Conservation (phyloP, 2,888 invertebrate species). For the Biston stratarius region DNA sequence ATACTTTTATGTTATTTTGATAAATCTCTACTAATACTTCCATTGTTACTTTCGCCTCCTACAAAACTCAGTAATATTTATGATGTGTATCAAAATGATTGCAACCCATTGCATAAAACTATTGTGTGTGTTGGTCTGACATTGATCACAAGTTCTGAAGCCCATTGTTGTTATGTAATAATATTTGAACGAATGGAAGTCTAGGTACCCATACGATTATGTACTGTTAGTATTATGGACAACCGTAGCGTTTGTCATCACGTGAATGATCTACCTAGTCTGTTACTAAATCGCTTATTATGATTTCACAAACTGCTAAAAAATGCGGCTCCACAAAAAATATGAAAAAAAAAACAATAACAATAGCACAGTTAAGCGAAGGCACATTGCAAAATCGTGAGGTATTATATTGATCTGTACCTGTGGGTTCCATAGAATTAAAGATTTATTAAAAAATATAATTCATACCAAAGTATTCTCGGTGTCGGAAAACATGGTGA, state of each 20-base stretch:
- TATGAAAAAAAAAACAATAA: no score
- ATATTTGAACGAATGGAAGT: constrained; percentile 7
- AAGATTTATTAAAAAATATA: no score
- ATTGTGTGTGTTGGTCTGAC: constrained; percentile 63
- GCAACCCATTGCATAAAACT: constrained; percentile 60
- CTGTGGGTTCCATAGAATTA: no score
- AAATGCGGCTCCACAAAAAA: no score
- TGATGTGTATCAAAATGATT: constrained; percentile 57
- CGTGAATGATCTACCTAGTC: neutral
- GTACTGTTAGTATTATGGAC: neutral
- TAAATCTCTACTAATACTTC: constrained; percentile 46
- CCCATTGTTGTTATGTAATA: constrained; percentile 23
- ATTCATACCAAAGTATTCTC: no score
- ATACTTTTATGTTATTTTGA: constrained; percentile 48
- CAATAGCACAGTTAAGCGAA: no score
- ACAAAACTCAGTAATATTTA: constrained; percentile 39
- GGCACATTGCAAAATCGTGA: no score
- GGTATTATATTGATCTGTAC: no score
- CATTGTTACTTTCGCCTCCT: constrained; percentile 53
- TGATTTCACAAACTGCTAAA: no score
- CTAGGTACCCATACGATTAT: neutral
- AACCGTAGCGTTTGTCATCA: neutral
- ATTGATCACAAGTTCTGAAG: constrained; percentile 61
- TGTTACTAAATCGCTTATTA: no score
- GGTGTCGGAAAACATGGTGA: no score